A percentile compares a stretch with the other conserved stretches of the same genome.
These are phyloP conservation scores for Epistrophe grossulariae DNA, from an alignment of 2,888 invertebrate genomes.

Conservation along the genomic window DNA sequence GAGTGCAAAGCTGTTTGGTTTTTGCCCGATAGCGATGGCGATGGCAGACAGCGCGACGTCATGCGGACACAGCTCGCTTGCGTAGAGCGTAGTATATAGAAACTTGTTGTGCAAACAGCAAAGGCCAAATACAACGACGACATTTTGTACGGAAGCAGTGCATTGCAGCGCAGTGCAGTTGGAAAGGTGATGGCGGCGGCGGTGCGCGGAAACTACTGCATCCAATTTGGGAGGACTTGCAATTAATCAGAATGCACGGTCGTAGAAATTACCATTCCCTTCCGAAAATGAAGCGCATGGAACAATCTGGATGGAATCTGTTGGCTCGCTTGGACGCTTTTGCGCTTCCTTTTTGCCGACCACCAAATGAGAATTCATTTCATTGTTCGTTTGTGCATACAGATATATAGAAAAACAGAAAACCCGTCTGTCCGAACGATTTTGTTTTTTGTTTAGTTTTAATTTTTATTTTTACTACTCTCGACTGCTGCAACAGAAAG, in stretches of 20 bases:
- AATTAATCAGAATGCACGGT: conserved; percentile 71
- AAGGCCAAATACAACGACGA: conserved; percentile 31
- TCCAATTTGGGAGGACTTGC: conserved; percentile 64
- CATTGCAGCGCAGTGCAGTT: conserved; percentile 12
- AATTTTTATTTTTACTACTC: conserved; percentile 67
- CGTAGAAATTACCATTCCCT: conserved; percentile 69
- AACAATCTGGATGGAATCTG: conserved; percentile 74
- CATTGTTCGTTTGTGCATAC: conserved; percentile 69
- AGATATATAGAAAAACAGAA: conserved; percentile 2
- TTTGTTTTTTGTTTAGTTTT: conserved; percentile 55
- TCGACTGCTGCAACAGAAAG: conserved; percentile 51
- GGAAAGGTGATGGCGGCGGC: neutral
- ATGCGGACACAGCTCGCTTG: conserved; percentile 40
- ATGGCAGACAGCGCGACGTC: conserved; percentile 71
- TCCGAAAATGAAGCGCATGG: conserved; percentile 68
- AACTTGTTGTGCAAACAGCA: conserved; percentile 35
- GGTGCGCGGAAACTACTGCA: conserved; percentile 15
- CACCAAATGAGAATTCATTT: conserved; percentile 74
- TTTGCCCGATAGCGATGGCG: conserved; percentile 37
- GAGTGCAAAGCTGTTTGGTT: conserved; percentile 47
- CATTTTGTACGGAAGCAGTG: conserved; percentile 48
- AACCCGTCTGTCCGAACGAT: conserved; percentile 13
- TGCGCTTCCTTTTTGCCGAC: conserved; percentile 72
- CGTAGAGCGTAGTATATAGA: conserved; percentile 1
- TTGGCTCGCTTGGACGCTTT: conserved; percentile 74